Evolutionary conservation across 2,797 vertebrate genomes (phyloP).

Genomic region (Lycodopsis pacificus): DNA sequence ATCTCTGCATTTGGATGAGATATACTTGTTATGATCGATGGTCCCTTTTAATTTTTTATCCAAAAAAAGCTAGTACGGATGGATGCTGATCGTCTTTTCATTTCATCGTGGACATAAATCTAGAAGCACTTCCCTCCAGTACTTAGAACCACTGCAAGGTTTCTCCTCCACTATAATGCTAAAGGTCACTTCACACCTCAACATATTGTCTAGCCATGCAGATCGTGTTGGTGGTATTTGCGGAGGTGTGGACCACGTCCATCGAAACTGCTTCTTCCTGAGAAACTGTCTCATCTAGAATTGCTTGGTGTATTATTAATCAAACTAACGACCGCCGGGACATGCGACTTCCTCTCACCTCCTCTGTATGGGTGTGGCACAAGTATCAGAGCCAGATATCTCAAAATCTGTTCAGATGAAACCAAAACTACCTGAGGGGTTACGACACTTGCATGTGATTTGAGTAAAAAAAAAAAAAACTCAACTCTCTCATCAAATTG

Average conservation of each 20-base stretch:
- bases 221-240: neutral
- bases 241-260: too few species aligned
- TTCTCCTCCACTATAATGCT: neutral
- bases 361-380: conserved; percentile 51
- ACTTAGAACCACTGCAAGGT: conserved; percentile 10
- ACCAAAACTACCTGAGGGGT: neutral
- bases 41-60: conserved; percentile 11
- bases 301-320: neutral
- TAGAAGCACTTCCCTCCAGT: neutral
- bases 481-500: neutral
- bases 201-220: neutral
- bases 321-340: neutral
- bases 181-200: neutral
- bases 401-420: conserved; percentile 2
- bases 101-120: conserved; percentile 24
- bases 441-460: neutral
- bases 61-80: conserved; percentile 6
- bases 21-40: conserved; percentile 2
- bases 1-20: conserved; percentile 6
- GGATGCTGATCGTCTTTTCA: conserved; percentile 8
- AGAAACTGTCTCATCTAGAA: neutral
- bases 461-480: neutral
- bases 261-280: neutral
- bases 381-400: neutral
- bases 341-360: neutral